A percentile compares a stretch with the other conserved stretches of the same genome.
Conservation (phyloP, 2,113 vertebrate species). For the Cheirogaleus medius region DNA sequence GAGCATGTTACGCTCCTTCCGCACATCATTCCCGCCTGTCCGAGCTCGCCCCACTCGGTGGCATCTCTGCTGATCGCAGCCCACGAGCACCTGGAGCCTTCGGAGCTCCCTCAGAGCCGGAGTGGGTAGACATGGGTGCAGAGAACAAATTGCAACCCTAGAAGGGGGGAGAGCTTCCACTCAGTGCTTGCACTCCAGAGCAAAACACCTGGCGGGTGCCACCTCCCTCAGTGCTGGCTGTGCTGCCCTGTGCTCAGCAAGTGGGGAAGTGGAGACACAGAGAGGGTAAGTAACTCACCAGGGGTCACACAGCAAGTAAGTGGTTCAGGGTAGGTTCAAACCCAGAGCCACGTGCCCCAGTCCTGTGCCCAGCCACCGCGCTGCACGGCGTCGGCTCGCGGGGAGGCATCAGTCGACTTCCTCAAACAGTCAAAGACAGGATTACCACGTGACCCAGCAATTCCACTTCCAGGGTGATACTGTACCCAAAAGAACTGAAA, state of each 20-base stretch:
- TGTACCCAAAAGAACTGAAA: accelerated
- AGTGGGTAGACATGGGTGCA: background rate
- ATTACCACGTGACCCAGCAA: accelerated
- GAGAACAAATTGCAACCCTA: background rate
- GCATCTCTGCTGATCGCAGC: background rate
- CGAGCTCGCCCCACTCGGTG: accelerated
- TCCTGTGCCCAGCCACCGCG: accelerated
- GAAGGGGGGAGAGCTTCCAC: background rate
- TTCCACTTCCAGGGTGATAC: accelerated
- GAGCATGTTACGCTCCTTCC: accelerated
- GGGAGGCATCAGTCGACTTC: background rate
- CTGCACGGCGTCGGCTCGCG: accelerated
- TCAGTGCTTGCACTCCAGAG: background rate
- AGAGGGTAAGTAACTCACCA: background rate
- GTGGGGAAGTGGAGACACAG: background rate
- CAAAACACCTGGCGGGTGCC: too few relatives aligned
- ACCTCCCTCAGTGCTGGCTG: background rate
- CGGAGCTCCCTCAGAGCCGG: accelerated
- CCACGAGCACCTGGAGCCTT: background rate
- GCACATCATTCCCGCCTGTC: accelerated
- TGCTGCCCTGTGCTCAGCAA: accelerated
- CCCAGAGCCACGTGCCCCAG: accelerated
- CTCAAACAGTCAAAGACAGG: too few relatives aligned
- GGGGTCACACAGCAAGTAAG: background rate
- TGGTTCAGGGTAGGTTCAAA: background rate